Conservation (phyloP, 2,888 invertebrate genomes). For the Sarcophaga subvicina region DNA sequence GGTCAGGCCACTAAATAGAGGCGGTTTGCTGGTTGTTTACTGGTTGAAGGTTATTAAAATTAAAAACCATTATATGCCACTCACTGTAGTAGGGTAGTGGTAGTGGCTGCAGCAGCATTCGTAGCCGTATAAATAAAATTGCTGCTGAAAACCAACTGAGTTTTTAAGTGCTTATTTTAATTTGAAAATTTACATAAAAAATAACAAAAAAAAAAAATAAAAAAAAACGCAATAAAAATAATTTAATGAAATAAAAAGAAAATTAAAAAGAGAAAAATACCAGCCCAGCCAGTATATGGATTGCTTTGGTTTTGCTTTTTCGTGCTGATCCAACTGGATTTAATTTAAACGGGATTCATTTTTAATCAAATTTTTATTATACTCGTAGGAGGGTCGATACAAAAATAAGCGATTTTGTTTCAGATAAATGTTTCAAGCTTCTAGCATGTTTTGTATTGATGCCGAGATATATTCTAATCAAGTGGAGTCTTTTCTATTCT, state of each 20-base stretch:
- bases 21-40: constrained; percentile 10
- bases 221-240: not conserved
- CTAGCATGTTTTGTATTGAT: too few relatives aligned
- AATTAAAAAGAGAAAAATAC: too few relatives aligned
- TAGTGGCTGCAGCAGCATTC: not conserved
- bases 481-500: too few relatives aligned
- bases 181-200: constrained; percentile 42
- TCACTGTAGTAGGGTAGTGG: not conserved
- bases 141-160: not conserved
- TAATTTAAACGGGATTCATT: constrained; percentile 38
- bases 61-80: constrained; percentile 9
- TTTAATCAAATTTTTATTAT: constrained; percentile 21
- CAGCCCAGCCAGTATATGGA: not conserved
- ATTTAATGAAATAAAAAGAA: constrained; percentile 22
- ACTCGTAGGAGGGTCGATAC: too few relatives aligned
- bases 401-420: too few relatives aligned
- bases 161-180: constrained; percentile 56
- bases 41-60: constrained; percentile 24
- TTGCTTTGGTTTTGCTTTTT: constrained; percentile 46
- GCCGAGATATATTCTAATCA: too few relatives aligned
- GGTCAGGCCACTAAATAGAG: constrained; percentile 37
- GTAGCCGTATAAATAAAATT: not conserved
- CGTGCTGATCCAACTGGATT: constrained; percentile 59
- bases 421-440: too few relatives aligned
- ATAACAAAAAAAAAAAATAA: too few relatives aligned